Evolutionary conservation across 2,113 vertebrate species (phyloP), one percentile per base, ranked within the genome.

Genomic region (Paracanthobrama guichenoti): DNA sequence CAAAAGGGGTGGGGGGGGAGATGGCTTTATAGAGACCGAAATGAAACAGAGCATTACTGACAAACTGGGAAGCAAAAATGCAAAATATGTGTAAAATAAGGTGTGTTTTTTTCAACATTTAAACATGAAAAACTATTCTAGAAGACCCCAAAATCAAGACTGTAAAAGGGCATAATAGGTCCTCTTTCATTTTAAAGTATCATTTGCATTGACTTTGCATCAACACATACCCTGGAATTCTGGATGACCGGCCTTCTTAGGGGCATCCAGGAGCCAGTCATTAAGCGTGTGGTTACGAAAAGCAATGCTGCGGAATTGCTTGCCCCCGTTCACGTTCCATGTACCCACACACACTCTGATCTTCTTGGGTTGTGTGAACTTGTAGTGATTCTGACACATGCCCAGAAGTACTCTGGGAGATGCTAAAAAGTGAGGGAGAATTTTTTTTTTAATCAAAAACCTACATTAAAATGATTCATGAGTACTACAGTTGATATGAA

Each of bases 251-350:
- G 95, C 96, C 86, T 96, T 93, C 90, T 95, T 95, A 0, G 97
- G 98, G 20, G 97, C 97, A 66, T 99, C 98, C 16, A 99, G 89
- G 62, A 99, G 95, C 98, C 98, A 99, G 91, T 99, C 98, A 18
- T 97, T 99, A 76, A 99, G 97, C 0, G 98, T 99, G 90, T 99
- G 97, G 88, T 99, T 99, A 89, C 97, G 96, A 91, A 96, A 99
- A 22, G 98, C 98, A 59, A 99, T 99, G 84, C 98, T 99, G 85
- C 98, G 96, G 85, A 98, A 99, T 87, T 99, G 97, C 91, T 99
- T 99, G 8, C 98, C 98, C 0, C 98, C 98, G 0, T 99, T 99
- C 26, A 99, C 98, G 0, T 99, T 99, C 98, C 98, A 99, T 0
- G 97, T 99, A 66, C 97, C 98, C 0, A 96, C 93, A 0, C 96